Evolutionary conservation across 2,888 invertebrate genomes (phyloP), one percentile per base, ranked within the genome.

Genomic region (Mongoloraphidia duomilia): DNA sequence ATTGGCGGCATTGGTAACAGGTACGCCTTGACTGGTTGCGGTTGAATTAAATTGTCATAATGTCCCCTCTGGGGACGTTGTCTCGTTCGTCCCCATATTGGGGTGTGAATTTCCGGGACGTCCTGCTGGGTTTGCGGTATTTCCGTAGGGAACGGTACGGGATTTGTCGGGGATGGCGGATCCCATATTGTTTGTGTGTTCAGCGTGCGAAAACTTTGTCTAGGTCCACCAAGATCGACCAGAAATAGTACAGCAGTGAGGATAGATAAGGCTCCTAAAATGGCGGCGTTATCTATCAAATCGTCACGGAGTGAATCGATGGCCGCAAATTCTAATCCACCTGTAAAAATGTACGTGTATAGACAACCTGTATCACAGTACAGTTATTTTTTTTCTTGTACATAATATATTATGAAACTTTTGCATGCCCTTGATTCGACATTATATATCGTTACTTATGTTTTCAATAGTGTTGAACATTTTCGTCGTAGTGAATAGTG

Each of bases 271-370:
- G 76, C 71, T 3, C 84, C 84, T 13, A 84, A 71, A 11, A 84
- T 76, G 1, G 82, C 78, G 0, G 83, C 83, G 63, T 84, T 84
- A 58, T 81, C 82, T 33, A 82, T 66, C 56, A 85, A 66, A 50
- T 77, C 74, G 10, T 70, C 68, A 1, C 83, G 83, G 3, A 84
- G 76, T 12, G 79, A 80, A 59, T 85, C 85, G 58, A 84, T 66
- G 4, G 84, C 78, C 3, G 82, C 81, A 51, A 84, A 70, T 52
- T 80, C 79, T 57, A 84, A 67, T 55, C 80, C 79, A 59, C 84
- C 81, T 79, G 61, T 26, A 59, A 59, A 34, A 34, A 48, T 36
- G 11, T 6, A 26, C 1, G 6, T 6, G 26, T 26, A 26, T 26
- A 26, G 26, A 26, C 26, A 6, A 26, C 26, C 26, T 6, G 26